Evolutionary conservation across 2,113 vertebrate genomes (phyloP).

Genomic region (Sialia sialis): DNA sequence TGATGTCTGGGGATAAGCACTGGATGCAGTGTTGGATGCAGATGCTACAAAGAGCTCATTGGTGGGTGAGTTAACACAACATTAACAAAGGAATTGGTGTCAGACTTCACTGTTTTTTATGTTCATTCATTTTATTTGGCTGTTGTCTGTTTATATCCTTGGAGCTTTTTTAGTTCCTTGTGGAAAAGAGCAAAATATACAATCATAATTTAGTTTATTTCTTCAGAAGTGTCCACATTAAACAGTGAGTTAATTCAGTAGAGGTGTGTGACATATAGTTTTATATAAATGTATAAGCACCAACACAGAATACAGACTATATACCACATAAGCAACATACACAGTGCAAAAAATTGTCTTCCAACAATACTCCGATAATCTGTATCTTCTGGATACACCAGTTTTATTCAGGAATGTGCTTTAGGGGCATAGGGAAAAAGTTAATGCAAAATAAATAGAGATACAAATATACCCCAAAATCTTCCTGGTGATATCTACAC

Average conservation of each 20-base stretch:
- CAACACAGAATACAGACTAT: not conserved
- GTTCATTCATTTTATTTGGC: conserved; percentile 49
- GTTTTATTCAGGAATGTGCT: not conserved
- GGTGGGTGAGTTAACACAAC: not conserved
- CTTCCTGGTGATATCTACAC: not conserved
- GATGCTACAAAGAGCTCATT: not conserved
- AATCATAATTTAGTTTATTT: not conserved
- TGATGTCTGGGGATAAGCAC: not conserved
- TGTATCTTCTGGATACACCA: not conserved
- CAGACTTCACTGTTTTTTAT: not conserved
- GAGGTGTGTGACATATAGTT: not conserved
- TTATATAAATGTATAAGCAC: conserved; percentile 2
- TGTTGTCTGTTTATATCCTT: not conserved
- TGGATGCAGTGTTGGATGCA: not conserved
- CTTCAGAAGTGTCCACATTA: not conserved
- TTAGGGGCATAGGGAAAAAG: not conserved
- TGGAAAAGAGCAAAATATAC: conserved; percentile 36
- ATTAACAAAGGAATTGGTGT: not conserved
- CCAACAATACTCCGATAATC: not conserved
- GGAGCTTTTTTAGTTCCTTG: not conserved
- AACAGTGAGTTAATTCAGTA: not conserved
- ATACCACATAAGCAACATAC: not conserved
- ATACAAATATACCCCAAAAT: not conserved
- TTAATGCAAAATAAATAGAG: not conserved
- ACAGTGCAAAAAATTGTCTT: conserved; percentile 16